Base-by-base conservation (phyloP, 1,140 invertebrate genomes). In the Bombus pyrosoma region DNA sequence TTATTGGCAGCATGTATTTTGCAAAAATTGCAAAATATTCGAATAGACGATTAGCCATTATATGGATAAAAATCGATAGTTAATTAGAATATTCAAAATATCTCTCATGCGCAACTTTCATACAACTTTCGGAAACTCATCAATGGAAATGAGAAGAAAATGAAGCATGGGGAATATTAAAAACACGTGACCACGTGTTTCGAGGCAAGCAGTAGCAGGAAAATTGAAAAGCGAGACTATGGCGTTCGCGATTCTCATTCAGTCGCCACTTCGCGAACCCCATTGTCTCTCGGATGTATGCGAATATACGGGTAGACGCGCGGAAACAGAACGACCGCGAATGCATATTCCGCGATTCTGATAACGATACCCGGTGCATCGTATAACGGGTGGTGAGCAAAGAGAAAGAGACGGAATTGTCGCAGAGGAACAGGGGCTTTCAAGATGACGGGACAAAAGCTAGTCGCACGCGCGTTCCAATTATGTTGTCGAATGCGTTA, bases 331-430 rank as follows among this genome's bases (percentile, higher is more conserved):
- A 68, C 12, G 32, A 10, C 18, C 39, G 41, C n/a, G 47, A 57
- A 73, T 43, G 66, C 68, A 80, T 53, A 39, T 75, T 39, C 43
- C 62, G 43, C 41, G 81, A 85, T 85, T 80, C 77, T 69, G 66
- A 85, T 85, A 85, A 85, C 68, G 76, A 85, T 85, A 84, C 68
- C 32, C 34, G 47, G 8, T 34, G 34, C 73, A 25, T 28, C 39
- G 66, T 59, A 71, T 68, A 77, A 79, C 75, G 66, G 53, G 37
- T 37, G 68, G 25, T 47, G 37, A 47, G 22, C 41, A n/a, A n/a
- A 13, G 8, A 15, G 39, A 53, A 57, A 43, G 71, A 32, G 71
- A 10, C 41, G 15, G 28, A 37, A 75, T 75, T 28, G 43, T 75
- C 22, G 18, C 10, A 12, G 34, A 28, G 68, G 22, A 39, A 39